phyloP scores from a whole-genome alignment of 2,888 invertebrate genomes.

The Chalcosyrphus nemorum region DNA sequence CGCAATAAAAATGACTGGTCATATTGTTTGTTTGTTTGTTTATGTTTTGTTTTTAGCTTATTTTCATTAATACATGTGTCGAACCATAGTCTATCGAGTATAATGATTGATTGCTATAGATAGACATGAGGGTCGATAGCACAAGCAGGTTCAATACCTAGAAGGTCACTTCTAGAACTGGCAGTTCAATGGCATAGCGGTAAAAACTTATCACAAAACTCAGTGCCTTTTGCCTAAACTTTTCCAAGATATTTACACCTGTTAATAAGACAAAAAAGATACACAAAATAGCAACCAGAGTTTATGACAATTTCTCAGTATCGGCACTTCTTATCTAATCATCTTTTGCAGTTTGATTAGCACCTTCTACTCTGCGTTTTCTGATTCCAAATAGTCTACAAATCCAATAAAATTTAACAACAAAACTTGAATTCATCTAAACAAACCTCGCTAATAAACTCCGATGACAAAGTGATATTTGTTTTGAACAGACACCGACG shows the following conservation, averaged over 20 bases:
- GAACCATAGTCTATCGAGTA: not conserved
- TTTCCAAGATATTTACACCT: no score
- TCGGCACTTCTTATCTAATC: no score
- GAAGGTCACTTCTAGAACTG: not conserved
- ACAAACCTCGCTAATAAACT: not conserved
- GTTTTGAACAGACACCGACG: not conserved
- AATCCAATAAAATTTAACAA: not conserved
- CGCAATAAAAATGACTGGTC: not conserved
- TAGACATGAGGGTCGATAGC: not conserved
- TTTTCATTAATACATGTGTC: not conserved
- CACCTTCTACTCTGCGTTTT: no score
- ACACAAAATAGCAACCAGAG: no score
- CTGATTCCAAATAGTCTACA: not conserved
- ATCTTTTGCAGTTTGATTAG: no score
- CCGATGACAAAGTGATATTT: conserved; percentile 13
- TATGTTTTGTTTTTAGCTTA: not conserved
- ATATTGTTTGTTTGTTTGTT: not conserved
- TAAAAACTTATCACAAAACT: no score
- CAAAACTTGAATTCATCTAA: not conserved
- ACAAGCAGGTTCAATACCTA: not conserved
- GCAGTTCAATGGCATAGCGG: not conserved
- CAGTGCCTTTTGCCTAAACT: no score
- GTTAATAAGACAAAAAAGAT: no score
- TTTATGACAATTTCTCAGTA: no score
- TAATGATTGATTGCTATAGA: not conserved